These are phyloP conservation scores for Orchesella cincta DNA, from an alignment of 1,140 invertebrate genomes.

Conservation along the genomic window DNA sequence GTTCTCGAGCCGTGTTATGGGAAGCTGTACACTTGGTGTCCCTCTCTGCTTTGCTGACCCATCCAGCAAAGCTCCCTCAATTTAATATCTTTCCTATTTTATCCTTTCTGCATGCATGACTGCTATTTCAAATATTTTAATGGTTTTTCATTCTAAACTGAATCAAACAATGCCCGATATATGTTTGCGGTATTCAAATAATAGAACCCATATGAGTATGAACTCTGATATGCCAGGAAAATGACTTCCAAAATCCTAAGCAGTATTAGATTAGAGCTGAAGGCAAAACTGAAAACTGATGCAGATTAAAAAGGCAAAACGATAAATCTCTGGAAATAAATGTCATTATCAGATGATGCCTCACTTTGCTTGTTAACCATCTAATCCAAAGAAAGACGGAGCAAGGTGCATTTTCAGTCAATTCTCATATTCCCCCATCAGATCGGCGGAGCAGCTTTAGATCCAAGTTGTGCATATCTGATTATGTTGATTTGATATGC, in stretches of 20 bases:
- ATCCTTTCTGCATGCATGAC: slow-evolving; percentile 3
- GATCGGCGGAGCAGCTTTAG: not conserved
- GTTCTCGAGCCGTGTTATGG: not conserved
- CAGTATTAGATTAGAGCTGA: not conserved
- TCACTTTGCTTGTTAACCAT: not conserved
- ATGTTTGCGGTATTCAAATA: no score
- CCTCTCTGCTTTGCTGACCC: slow-evolving; percentile 10
- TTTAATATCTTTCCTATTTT: not conserved
- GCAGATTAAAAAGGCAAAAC: slow-evolving; percentile 50
- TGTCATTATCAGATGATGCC: slow-evolving; percentile 9
- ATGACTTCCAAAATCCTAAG: not conserved
- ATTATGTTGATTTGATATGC: slow-evolving; percentile 18
- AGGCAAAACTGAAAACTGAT: slow-evolving; percentile 6
- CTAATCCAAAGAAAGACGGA: not conserved
- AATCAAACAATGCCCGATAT: not conserved
- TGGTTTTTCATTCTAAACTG: slow-evolving; percentile 4
- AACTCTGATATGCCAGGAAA: not conserved
- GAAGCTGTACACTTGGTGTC: slow-evolving; percentile 1
- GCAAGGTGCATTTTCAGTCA: not conserved
- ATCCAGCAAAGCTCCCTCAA: not conserved
- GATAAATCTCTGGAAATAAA: slow-evolving; percentile 48
- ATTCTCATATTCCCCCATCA: no score
- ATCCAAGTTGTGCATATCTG: not conserved
- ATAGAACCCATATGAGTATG: not conserved
- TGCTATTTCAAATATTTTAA: slow-evolving; percentile 20